Conservation (phyloP, 92 coral and sea anemone species). For the Epizoanthus stellaris region DNA sequence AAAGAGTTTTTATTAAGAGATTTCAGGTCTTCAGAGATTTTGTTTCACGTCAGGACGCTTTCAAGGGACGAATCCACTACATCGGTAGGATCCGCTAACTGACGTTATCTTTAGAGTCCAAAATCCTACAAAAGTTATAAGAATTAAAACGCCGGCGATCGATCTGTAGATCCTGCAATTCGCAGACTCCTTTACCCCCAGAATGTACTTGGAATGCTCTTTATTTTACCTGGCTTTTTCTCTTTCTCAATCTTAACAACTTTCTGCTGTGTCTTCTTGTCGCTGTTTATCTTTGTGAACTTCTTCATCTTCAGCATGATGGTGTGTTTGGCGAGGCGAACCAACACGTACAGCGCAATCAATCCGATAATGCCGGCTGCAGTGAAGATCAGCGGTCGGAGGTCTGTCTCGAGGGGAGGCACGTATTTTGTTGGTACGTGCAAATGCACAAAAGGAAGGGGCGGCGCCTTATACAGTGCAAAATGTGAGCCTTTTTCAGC, state of each 20-base stretch:
- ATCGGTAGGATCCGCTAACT: too few species aligned
- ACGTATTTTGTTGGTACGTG: constrained; percentile 8
- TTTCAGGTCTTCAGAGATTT: too few species aligned
- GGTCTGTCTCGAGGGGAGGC: constrained; percentile 61
- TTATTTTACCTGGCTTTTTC: constrained; percentile 49
- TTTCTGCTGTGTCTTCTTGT: constrained; percentile 57
- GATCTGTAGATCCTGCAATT: too few species aligned
- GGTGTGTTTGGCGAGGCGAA: constrained; percentile 71
- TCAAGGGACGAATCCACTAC: too few species aligned
- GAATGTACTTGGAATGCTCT: constrained; percentile 10
- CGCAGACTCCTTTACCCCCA: too few species aligned
- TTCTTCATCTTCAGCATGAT: constrained; percentile 68
- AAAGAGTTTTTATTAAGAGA: too few species aligned
- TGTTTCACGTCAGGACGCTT: too few species aligned
- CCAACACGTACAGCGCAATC: constrained; percentile 60
- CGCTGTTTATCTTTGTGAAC: constrained; percentile 79
- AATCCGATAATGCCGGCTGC: constrained; percentile 59
- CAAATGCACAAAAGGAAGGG: not conserved
- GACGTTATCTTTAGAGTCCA: too few species aligned
- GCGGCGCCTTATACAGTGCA: constrained; percentile 18
- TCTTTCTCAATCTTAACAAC: constrained; percentile 39
- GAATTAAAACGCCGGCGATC: too few species aligned
- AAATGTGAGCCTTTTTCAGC: constrained; percentile 31
- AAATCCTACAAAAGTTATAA: too few species aligned
- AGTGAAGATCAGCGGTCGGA: constrained; percentile 70